These are phyloP conservation scores for Echeneis naucrates DNA, from an alignment of 2,797 vertebrate species.

Conservation along the genomic window DNA sequence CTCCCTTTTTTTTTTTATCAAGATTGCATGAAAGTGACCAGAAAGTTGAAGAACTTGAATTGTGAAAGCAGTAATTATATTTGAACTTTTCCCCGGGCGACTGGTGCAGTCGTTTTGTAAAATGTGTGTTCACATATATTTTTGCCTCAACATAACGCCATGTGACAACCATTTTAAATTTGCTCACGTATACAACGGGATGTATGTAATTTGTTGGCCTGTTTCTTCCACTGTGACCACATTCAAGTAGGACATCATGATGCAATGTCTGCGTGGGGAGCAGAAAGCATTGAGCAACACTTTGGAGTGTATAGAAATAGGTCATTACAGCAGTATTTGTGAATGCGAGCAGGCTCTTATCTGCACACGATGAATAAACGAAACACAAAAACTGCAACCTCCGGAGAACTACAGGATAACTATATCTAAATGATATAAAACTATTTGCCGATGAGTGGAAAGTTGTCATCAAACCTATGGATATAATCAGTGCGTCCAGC, in stretches of 20 bases:
- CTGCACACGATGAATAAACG: neutral
- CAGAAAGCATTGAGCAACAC: constrained; percentile 12
- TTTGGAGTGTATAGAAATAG: constrained; percentile 25
- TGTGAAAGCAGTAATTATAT: neutral
- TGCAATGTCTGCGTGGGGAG: constrained; percentile 41
- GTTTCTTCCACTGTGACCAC: constrained; percentile 4
- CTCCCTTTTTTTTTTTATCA: neutral
- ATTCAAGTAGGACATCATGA: constrained; percentile 32
- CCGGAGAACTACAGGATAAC: neutral
- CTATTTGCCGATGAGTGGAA: constrained; percentile 12
- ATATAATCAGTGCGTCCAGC: neutral
- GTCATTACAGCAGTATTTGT: constrained; percentile 14
- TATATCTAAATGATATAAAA: no score
- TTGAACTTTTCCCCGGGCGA: neutral
- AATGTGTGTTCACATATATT: neutral
- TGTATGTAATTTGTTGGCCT: constrained; percentile 2
- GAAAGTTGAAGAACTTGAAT: neutral
- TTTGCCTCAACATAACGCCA: constrained; percentile 4
- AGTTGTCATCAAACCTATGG: constrained; percentile 24
- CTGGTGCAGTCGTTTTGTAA: neutral
- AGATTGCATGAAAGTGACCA: neutral
- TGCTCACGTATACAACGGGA: constrained; percentile 7
- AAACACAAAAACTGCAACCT: neutral
- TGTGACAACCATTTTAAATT: constrained; percentile 26
- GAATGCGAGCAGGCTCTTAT: constrained; percentile 7